phyloP scores from a whole-genome alignment of 2,113 vertebrate species.

The Furnarius figulus region DNA sequence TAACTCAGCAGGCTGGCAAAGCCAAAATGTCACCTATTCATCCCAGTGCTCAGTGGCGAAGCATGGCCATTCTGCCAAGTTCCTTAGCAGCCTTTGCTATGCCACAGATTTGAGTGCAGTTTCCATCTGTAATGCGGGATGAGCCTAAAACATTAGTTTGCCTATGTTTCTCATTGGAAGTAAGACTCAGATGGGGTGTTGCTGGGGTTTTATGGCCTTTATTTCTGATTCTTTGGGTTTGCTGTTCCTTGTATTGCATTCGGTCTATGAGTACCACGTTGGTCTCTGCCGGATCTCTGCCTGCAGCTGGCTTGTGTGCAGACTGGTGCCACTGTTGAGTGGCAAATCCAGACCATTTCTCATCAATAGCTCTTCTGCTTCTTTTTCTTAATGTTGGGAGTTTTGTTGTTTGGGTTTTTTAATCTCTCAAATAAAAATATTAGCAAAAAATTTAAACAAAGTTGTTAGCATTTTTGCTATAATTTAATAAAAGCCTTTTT shows the following conservation, averaged over 20 bases:
- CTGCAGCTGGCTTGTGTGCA: constrained; percentile 54
- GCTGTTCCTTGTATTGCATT: constrained; percentile 36
- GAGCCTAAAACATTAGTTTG: not conserved
- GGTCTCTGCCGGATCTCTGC: constrained; percentile 54
- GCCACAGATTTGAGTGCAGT: not conserved
- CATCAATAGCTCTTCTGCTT: constrained; percentile 46
- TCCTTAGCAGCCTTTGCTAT: not conserved
- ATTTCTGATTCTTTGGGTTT: constrained; percentile 39
- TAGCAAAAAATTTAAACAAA: constrained; percentile 58
- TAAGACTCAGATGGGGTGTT: not conserved
- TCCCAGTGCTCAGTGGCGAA: not conserved
- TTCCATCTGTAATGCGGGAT: not conserved
- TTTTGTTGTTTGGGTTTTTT: constrained; percentile 70
- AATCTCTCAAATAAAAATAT: constrained; percentile 66
- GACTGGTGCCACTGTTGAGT: constrained; percentile 10
- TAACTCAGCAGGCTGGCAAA: not conserved
- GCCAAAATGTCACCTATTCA: not conserved
- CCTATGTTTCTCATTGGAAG: not conserved
- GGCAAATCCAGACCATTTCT: constrained; percentile 47
- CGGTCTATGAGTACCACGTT: not conserved
- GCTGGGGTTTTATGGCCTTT: constrained; percentile 34
- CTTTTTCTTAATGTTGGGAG: constrained; percentile 64
- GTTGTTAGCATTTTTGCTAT: constrained; percentile 57
- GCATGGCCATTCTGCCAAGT: not conserved
- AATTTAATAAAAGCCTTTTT: not conserved